A percentile compares a stretch with the other conserved stretches of the same genome.
These are phyloP conservation scores for Acinonyx jubatus DNA, from an alignment of 2,113 vertebrate species.

Conservation along the genomic window DNA sequence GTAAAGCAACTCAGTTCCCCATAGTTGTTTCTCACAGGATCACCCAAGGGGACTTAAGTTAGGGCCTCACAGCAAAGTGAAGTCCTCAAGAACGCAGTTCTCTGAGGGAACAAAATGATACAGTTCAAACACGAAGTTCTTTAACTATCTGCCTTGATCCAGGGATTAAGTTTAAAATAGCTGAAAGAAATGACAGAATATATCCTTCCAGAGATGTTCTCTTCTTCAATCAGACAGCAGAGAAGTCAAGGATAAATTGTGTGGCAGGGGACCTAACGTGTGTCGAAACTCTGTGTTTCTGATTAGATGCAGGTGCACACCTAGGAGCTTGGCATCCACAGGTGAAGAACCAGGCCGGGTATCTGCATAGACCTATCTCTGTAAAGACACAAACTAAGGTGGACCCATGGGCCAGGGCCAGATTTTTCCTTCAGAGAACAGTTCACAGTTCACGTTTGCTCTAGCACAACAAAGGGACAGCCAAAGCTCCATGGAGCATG, in stretches of 20 bases:
- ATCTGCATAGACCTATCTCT: not conserved
- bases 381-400: not conserved
- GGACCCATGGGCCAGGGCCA: not conserved
- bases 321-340: not conserved
- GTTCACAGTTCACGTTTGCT: not conserved
- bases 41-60: not conserved
- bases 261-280: not conserved
- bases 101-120: not conserved
- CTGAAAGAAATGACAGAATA: not conserved
- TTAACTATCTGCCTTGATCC: not conserved
- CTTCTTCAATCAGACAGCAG: not conserved
- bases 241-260: not conserved
- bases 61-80: not conserved
- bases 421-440: not conserved
- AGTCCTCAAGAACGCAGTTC: not conserved
- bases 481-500: not conserved
- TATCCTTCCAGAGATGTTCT: not conserved
- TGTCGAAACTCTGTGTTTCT: constrained; percentile 1
- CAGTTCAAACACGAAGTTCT: not conserved
- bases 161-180: constrained; percentile 24
- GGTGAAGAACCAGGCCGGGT: not conserved
- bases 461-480: not conserved
- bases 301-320: not conserved
- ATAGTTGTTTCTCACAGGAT: not conserved
- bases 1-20: not conserved